Evolutionary conservation across 2,113 vertebrate species (phyloP).

Genomic region (Tyto alba): DNA sequence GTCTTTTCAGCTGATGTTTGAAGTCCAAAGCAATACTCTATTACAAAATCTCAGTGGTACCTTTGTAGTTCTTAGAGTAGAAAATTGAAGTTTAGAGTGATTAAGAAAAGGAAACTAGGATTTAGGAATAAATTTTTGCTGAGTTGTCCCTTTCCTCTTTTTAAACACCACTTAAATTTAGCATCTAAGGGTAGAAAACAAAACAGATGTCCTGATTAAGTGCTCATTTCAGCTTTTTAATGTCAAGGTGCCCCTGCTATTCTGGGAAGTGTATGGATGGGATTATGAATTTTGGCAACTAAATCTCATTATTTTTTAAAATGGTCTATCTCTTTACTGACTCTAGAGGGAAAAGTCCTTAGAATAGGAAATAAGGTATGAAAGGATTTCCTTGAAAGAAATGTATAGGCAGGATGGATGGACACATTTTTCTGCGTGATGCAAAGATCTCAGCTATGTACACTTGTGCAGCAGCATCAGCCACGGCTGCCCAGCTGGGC

Average conservation of each 20-base stretch:
- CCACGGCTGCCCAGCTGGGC: accelerated
- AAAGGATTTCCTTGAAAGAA: not conserved
- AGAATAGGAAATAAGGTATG: not conserved
- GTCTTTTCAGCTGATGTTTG: not conserved
- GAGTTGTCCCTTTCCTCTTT: not conserved
- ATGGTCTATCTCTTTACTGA: not conserved
- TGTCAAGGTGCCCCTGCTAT: not conserved
- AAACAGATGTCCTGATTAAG: not conserved
- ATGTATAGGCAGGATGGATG: not conserved
- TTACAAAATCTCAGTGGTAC: not conserved
- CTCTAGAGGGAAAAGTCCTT: not conserved
- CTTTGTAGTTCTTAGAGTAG: not conserved
- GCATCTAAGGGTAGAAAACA: not conserved
- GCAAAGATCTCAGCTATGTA: accelerated
- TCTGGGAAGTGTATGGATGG: not conserved
- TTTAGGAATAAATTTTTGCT: not conserved
- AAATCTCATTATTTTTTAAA: not conserved
- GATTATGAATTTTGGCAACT: not conserved
- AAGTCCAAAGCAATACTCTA: not conserved
- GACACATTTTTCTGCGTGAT: not conserved
- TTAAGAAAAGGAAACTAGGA: not conserved
- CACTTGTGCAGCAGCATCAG: not conserved
- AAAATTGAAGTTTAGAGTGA: not conserved
- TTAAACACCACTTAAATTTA: not conserved
- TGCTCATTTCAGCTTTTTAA: not conserved